phyloP scores from a whole-genome alignment of 2,797 vertebrate genomes.

The Girardinus metallicus region DNA sequence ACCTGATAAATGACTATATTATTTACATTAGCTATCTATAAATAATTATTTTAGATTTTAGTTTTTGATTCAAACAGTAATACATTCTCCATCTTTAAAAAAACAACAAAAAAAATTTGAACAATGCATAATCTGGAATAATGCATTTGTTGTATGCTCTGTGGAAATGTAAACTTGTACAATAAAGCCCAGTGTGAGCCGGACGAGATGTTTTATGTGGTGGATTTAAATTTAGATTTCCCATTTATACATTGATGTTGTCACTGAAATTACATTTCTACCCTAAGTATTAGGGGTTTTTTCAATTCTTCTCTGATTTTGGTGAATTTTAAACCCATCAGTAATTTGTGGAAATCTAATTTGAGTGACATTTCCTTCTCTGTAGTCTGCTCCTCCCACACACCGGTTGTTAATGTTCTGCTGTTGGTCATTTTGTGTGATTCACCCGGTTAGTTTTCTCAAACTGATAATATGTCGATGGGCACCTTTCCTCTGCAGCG shows the following conservation, averaged over 20 bases:
- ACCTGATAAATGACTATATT: too few species aligned
- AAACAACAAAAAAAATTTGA: not conserved
- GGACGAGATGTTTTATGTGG: not conserved
- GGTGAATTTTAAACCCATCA: not conserved
- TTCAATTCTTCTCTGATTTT: not conserved
- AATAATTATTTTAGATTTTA: not conserved
- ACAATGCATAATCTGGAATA: not conserved
- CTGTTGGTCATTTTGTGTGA: not conserved
- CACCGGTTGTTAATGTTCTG: not conserved
- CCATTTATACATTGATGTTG: not conserved
- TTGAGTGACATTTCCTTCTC: not conserved
- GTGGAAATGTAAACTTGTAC: not conserved
- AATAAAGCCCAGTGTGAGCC: not conserved
- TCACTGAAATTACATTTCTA: not conserved
- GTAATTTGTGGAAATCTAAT: not conserved
- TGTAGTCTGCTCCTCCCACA: not conserved
- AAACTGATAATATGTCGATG: conserved; percentile 10
- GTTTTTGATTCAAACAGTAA: not conserved
- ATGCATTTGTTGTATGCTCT: not conserved
- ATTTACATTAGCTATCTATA: too few species aligned
- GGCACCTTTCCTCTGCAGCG: conserved; percentile 69
- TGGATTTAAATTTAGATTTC: not conserved
- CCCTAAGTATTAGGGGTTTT: not conserved
- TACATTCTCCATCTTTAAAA: not conserved
- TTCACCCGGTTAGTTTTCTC: not conserved